Conservation (phyloP, 2,113 vertebrate genomes). For the Bothrops jararaca region DNA sequence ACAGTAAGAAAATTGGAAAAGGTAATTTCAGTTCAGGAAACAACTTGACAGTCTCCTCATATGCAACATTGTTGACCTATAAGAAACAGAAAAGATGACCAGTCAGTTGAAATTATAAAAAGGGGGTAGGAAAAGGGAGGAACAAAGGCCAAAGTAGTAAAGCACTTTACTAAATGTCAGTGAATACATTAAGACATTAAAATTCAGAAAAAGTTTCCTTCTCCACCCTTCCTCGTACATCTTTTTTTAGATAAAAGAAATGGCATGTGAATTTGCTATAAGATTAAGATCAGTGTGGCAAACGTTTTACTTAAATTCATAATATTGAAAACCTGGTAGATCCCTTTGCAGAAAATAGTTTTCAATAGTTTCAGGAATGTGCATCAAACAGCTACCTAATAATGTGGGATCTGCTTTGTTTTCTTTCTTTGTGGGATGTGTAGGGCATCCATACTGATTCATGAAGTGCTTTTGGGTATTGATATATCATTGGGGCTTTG, state of each 20-base stretch:
- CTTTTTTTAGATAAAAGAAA: conserved; percentile 33
- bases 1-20: not conserved
- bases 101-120: conserved; percentile 29
- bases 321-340: conserved; percentile 53
- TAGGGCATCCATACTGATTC: not conserved
- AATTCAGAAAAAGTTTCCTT: conserved; percentile 40
- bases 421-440: conserved; percentile 5
- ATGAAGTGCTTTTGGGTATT: not conserved
- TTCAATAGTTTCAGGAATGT: conserved; percentile 42
- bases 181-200: conserved; percentile 51
- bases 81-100: conserved; percentile 25
- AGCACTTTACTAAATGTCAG: conserved; percentile 65
- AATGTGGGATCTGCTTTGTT: not conserved
- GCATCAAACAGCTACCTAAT: conserved; percentile 37
- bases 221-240: not conserved
- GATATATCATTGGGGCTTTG: not conserved
- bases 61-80: conserved; percentile 34
- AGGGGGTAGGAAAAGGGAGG: not conserved
- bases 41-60: conserved; percentile 39
- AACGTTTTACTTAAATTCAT: conserved; percentile 22
- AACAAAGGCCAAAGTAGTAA: conserved; percentile 63
- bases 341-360: conserved; percentile 21
- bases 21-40: conserved; percentile 27
- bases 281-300: conserved; percentile 48
- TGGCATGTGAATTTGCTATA: conserved; percentile 29